A percentile compares a stretch with the other conserved stretches of the same genome.
These are phyloP conservation scores for Palythoa caribaeorum DNA, from an alignment of 92 coral and sea anemone genomes.

Conservation along the genomic window DNA sequence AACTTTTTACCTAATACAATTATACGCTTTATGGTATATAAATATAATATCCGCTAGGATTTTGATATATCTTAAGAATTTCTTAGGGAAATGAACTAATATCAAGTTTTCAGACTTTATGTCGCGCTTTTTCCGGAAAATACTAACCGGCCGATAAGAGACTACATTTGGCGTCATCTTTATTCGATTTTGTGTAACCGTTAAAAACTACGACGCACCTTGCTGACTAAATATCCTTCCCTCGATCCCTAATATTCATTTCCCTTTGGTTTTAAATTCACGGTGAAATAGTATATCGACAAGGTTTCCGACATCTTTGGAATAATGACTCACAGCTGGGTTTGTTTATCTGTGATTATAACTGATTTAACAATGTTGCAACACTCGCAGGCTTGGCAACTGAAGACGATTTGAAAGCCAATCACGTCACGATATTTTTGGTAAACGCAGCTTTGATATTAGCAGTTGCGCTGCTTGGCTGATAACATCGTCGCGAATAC, in stretches of 20 bases:
- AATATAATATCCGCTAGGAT: neutral
- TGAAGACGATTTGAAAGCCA: neutral
- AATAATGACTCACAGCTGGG: constrained; percentile 37
- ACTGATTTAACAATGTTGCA: neutral
- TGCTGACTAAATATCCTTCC: neutral
- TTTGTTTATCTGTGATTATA: constrained; percentile 3
- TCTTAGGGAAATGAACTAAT: neutral
- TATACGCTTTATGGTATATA: neutral
- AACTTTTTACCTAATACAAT: neutral
- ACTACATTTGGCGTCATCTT: neutral
- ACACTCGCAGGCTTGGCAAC: neutral
- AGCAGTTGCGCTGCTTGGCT: neutral
- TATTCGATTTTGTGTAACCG: neutral
- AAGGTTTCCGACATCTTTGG: neutral
- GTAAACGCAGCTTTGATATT: neutral
- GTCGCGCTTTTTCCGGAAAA: neutral
- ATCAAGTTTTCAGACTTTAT: neutral
- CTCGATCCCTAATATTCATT: neutral
- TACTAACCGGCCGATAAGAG: neutral
- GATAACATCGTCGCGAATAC: neutral
- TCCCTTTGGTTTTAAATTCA: neutral
- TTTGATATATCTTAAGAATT: neutral
- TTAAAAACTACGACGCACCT: neutral
- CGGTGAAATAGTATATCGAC: neutral
- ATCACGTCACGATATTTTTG: neutral